Evolutionary conservation across 2,113 vertebrate species (phyloP), one percentile per base, ranked within the genome.

Genomic region (Accipiter virgatus): DNA sequence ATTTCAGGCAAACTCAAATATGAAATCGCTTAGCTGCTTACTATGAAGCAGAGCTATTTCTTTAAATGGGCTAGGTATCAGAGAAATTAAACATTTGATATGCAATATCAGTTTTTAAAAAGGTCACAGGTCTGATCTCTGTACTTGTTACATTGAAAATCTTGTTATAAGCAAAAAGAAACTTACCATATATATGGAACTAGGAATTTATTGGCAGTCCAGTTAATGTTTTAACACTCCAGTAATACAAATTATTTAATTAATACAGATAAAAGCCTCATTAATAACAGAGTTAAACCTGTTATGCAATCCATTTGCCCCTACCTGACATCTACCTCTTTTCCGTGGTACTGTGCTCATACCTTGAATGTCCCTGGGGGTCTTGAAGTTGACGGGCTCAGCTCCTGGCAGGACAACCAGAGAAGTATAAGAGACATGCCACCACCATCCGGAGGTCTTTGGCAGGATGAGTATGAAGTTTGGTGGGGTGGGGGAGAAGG

Each of bases 351-450:
- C 18, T 36, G 16, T 48, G 16, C 7, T 43, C 25, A 9, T 40
- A 43, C 5, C 62, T 47, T 0, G 0, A 22, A 56, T 58, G 16
- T 18, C 11, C 34, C 8, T 55, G 13, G 4, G 6, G 8, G 2
- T 58, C 32, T 27, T 90, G 34, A 79, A 52, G 16, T 2, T 73
- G 20, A 26, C 3, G 29, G 53, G 29, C 4, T 59, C 53, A 56
- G 3, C 13, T 92, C n/a, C 40, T 52, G 26, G 5, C 36, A 79
- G 16, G 26, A 62, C 29, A 13, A 56, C 19, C 2, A 1, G 25
- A 62, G 27, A 58, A 53, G 21, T 25, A 16, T 8, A 5, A 10
- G 36, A 47, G 9, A 63, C 3, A 16, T 47, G 8, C 5, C 22
- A 80, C 3, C 12, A 40, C 9, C 21, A 36, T 14, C 20, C 3